These are phyloP conservation scores for Megamerina dolium DNA, from an alignment of 2,888 invertebrate species.

Conservation along the genomic window DNA sequence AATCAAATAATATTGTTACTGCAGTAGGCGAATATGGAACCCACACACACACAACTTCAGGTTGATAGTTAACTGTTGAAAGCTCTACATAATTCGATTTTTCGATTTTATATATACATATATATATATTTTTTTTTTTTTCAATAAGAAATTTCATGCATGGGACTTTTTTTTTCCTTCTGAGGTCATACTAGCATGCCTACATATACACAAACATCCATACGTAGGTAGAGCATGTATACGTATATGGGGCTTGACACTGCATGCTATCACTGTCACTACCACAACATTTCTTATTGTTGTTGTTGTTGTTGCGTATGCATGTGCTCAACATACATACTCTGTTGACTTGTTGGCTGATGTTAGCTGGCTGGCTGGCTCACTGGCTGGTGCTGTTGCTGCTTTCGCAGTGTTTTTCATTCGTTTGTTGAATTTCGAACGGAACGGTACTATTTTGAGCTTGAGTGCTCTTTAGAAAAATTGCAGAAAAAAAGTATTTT, in stretches of 20 bases:
- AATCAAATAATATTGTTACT: background rate
- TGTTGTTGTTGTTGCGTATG: background rate
- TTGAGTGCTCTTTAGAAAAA: constrained; percentile 18
- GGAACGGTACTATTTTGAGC: constrained; percentile 34
- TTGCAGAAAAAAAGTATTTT: constrained; percentile 17
- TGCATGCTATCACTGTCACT: background rate
- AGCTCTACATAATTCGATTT: too few species aligned
- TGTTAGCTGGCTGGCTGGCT: too few species aligned
- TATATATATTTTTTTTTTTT: too few species aligned
- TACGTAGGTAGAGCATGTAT: background rate
- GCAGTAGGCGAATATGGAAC: too few species aligned
- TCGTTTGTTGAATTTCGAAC: constrained; percentile 48
- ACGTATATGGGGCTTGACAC: constrained; percentile 3
- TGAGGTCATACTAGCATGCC: background rate
- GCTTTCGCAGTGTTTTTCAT: constrained; percentile 38
- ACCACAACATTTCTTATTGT: constrained; percentile 1
- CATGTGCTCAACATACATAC: constrained; percentile 2
- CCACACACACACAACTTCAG: too few species aligned
- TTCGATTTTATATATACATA: too few species aligned
- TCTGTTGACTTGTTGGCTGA: too few species aligned
- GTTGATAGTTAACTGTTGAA: too few species aligned
- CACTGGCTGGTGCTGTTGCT: constrained; percentile 30
- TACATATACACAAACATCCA: background rate
- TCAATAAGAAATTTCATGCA: too few species aligned
- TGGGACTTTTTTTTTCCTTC: too few species aligned